A percentile compares a stretch with the other conserved stretches of the same genome.
phyloP scores from a whole-genome alignment of 2,888 invertebrate genomes.

The Melanargia galathea region DNA sequence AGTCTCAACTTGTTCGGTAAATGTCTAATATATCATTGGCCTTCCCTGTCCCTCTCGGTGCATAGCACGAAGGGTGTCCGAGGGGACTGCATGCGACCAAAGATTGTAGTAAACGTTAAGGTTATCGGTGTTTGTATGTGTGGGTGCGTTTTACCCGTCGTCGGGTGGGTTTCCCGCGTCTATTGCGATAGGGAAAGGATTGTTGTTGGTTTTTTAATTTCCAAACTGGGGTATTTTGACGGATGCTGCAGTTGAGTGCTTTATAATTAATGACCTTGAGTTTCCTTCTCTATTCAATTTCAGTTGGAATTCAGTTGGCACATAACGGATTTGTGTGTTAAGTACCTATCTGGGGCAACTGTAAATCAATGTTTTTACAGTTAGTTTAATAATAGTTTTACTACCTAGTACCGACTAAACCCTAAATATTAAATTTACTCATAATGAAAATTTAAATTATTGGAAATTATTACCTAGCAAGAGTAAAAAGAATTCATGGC shows the following conservation, averaged over 20 bases:
- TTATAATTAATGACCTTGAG: not conserved
- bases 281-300: not conserved
- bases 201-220: slow-evolving; percentile 34
- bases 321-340: not conserved
- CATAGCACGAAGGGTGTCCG: slow-evolving; percentile 35
- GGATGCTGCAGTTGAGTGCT: slow-evolving; percentile 32
- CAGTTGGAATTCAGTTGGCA: not conserved
- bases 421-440: too few species aligned
- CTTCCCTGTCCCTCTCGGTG: slow-evolving; percentile 47
- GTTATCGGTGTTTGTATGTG: slow-evolving; percentile 41
- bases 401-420: too few species aligned
- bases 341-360: too few species aligned
- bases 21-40: slow-evolving; percentile 41
- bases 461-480: too few species aligned
- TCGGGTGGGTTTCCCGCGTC: slow-evolving; percentile 51
- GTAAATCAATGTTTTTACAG: too few species aligned
- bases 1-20: slow-evolving; percentile 57
- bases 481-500: too few species aligned
- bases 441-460: too few species aligned
- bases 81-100: slow-evolving; percentile 46
- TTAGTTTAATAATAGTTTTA: too few species aligned
- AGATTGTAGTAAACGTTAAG: slow-evolving; percentile 32
- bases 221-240: slow-evolving; percentile 41
- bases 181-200: slow-evolving; percentile 50
- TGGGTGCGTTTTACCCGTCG: slow-evolving; percentile 46